Conservation (phyloP, 1,140 invertebrate genomes). For the Glossosoma conforme region DNA sequence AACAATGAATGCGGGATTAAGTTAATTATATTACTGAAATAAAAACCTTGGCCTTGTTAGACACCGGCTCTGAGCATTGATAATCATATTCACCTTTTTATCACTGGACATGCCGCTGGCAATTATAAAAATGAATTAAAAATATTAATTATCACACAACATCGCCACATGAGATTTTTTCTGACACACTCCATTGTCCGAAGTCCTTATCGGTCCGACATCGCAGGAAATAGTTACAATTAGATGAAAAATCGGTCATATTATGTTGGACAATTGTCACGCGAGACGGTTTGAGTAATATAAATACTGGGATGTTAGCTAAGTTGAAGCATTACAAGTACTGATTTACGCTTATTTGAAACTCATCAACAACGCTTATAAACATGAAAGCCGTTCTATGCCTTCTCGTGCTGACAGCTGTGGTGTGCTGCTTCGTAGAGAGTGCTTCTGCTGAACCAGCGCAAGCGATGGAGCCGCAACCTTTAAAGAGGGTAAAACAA, state of each 20-base stretch:
- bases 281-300: not conserved
- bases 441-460: no score
- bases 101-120: no score
- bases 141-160: not conserved
- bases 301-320: constrained; percentile 5
- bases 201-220: constrained; percentile 20
- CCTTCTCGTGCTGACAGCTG: constrained; percentile 3
- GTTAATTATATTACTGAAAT: no score
- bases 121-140: no score
- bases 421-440: constrained; percentile 3
- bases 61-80: no score
- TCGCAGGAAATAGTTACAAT: constrained; percentile 18
- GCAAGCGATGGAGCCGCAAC: no score
- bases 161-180: not conserved
- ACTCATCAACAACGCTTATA: constrained; percentile 1
- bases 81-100: not conserved
- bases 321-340: no score
- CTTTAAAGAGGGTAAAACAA: no score
- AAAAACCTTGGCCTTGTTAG: no score
- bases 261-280: not conserved
- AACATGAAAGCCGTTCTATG: constrained; percentile 3
- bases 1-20: no score
- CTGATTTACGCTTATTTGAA: no score
- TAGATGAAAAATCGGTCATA: constrained; percentile 11
- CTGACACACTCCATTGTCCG: no score